These are phyloP conservation scores for Lepus europaeus DNA, from an alignment of 2,113 vertebrate species.

Conservation along the genomic window DNA sequence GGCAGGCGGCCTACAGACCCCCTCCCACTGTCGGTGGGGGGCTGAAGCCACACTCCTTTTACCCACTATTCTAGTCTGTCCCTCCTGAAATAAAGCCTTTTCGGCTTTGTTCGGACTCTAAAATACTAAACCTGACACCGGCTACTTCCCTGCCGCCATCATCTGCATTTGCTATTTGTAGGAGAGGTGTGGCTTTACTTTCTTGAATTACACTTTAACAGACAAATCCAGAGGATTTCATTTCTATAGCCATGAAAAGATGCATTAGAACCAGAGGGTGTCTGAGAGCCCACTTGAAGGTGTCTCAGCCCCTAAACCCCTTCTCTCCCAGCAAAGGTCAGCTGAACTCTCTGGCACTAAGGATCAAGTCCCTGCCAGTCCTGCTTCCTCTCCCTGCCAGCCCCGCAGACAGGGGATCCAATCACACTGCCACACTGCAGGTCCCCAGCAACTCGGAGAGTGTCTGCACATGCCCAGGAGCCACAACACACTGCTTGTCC, in stretches of 20 bases:
- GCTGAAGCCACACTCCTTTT: too few relatives aligned
- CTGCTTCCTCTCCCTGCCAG: neutral
- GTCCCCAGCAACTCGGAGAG: neutral
- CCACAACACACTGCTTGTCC: neutral
- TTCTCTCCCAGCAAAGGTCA: neutral
- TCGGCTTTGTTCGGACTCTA: too few relatives aligned
- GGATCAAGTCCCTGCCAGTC: neutral
- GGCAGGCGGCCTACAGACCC: too few relatives aligned
- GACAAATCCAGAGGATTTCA: neutral
- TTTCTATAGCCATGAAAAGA: conserved; percentile 27
- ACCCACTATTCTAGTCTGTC: too few relatives aligned
- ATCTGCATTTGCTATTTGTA: neutral
- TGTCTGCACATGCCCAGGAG: neutral
- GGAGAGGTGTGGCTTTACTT: conserved; percentile 7
- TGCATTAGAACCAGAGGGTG: neutral
- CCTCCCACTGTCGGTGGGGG: too few relatives aligned
- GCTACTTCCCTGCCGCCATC: too few relatives aligned
- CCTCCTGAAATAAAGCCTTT: too few relatives aligned
- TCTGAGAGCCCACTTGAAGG: neutral
- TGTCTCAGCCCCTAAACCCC: conserved; percentile 17
- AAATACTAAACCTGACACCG: too few relatives aligned
- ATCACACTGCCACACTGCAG: neutral
- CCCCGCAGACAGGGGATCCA: neutral
- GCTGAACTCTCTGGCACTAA: neutral
- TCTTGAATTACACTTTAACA: conserved; percentile 18